These are phyloP conservation scores for Helarctos malayanus DNA, from an alignment of 2,797 vertebrate genomes.

Conservation along the genomic window DNA sequence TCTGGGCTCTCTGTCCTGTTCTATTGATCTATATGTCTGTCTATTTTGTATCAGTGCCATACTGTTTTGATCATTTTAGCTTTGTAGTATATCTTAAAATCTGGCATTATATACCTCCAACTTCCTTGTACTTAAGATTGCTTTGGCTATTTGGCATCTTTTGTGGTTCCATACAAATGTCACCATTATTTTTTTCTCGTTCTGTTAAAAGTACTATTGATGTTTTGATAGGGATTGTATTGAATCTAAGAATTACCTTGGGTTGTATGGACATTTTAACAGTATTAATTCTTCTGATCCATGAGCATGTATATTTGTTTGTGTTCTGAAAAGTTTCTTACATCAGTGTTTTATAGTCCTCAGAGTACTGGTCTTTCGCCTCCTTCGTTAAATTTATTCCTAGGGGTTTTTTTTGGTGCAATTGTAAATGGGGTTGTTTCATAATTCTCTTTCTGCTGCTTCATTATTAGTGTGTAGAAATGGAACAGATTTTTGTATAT, in stretches of 20 bases:
- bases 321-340: not conserved
- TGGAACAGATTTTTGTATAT: not conserved
- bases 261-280: not conserved
- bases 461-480: not conserved
- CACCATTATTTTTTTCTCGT: not conserved
- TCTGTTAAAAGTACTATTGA: not conserved
- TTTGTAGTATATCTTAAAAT: not conserved
- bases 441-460: not conserved
- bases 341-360: not conserved
- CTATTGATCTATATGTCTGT: not conserved
- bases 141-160: not conserved
- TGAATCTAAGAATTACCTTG: not conserved
- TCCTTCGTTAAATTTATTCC: not conserved
- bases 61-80: not conserved
- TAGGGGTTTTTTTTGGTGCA: not conserved
- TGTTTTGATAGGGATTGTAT: not conserved
- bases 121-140: not conserved
- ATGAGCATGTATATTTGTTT: not conserved
- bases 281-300: not conserved
- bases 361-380: not conserved
- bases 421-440: not conserved
- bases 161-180: not conserved
- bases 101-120: not conserved
- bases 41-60: not conserved
- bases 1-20: not conserved